phyloP scores from a whole-genome alignment of 2,797 vertebrate species.

The Lindbergichthys nudifrons region DNA sequence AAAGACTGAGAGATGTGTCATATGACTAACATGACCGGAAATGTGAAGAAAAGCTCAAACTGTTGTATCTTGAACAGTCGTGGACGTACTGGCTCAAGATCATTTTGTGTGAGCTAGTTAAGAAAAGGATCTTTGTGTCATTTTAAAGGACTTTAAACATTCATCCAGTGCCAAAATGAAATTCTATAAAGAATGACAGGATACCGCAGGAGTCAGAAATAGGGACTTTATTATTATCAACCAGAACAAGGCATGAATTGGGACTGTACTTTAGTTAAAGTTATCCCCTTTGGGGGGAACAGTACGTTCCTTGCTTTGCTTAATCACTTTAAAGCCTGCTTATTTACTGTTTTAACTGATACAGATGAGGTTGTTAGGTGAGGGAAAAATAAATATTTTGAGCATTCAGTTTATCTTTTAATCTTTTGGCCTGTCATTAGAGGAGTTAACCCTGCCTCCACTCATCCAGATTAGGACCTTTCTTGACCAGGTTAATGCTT shows the following conservation, averaged over 20 bases:
- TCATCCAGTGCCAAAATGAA: neutral
- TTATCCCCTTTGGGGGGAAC: neutral
- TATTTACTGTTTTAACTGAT: constrained; percentile 2
- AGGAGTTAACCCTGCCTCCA: constrained; percentile 36
- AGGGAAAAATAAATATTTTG: constrained; percentile 17
- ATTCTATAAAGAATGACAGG: neutral
- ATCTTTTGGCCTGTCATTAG: constrained; percentile 54
- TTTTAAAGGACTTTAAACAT: neutral
- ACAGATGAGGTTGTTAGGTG: neutral
- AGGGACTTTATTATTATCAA: neutral
- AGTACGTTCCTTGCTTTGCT: neutral
- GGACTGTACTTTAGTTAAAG: neutral
- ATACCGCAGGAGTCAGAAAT: neutral
- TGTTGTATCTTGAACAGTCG: neutral
- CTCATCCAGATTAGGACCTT: constrained; percentile 60
- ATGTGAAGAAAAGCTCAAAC: constrained; percentile 35
- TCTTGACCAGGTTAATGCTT: constrained; percentile 32
- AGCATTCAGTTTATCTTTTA: constrained; percentile 58
- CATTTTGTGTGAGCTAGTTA: neutral
- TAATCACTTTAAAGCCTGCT: neutral
- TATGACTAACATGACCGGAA: constrained; percentile 43
- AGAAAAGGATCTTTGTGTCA: neutral
- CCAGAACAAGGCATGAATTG: neutral
- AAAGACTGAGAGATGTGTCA: constrained; percentile 49
- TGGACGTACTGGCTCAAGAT: neutral